Evolutionary conservation across 2,113 vertebrate genomes (phyloP), one percentile per base, ranked within the genome.

Genomic region (Cynoglossus semilaevis): DNA sequence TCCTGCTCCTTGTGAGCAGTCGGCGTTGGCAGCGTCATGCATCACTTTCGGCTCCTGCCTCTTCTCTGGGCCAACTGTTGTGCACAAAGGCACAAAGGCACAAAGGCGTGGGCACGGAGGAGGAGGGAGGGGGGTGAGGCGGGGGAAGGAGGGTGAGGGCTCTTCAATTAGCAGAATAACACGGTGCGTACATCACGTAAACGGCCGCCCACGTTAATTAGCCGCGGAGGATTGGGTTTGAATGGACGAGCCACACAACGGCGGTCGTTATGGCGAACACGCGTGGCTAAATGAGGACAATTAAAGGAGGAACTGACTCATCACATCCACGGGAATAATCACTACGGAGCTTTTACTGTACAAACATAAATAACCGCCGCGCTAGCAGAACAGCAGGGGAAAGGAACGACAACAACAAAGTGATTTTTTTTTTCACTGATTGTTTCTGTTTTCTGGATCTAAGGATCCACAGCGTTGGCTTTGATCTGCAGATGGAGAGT

Each of bases 201-300:
- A 76, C 34, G 29, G 67, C 51, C 19, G 47, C 59, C 37, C 59
- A 52, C 63, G 44, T 48, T 18, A 72, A 67, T 43, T 47, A 42
- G 11, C 29, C 9, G 16, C 44, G 14, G 11, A 13, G 8, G 57
- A 69, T 36, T 47, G 51, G 16, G 12, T 62, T 63, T 69, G 60
- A 68, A 73, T 51, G 63, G 29, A 53, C 76, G 75, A 83, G 77
- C 72, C 62, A 62, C 56, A 34, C 65, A 74, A 84, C 43, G 52
- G 41, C 40, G 55, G 58, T 69, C 68, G 73, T 86, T 78, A 70
- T 58, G 48, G 57, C 70, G 51, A 77, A 76, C 67, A 70, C 42
- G 65, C 52, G 48, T 51, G 74, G 58, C 22, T 70, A 54, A 84
- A 75, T 77, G 48, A 64, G 17, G 51, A 37, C 70, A 74, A 71